Conservation (phyloP, 2,888 invertebrate genomes). For the Cylindroiulus punctatus region DNA sequence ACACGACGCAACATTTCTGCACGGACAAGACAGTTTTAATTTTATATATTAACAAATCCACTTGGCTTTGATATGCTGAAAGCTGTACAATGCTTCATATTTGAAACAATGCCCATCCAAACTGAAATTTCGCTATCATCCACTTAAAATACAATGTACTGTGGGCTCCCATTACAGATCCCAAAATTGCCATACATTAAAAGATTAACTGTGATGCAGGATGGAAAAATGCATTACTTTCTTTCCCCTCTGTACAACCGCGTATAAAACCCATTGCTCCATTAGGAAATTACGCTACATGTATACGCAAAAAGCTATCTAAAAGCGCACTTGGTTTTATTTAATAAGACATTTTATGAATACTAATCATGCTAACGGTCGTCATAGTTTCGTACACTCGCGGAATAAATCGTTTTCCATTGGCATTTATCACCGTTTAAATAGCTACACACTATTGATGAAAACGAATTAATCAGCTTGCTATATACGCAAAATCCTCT, state of each 20-base stretch:
- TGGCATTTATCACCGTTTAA: constrained; percentile 45
- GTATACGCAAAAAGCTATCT: constrained; percentile 13
- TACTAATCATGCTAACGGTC: constrained; percentile 31
- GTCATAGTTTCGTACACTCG: constrained; percentile 29
- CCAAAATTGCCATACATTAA: constrained; percentile 27
- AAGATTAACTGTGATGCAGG: neutral
- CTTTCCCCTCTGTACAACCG: neutral
- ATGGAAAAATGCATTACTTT: constrained; percentile 31
- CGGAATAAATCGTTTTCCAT: constrained; percentile 21
- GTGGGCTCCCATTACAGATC: neutral
- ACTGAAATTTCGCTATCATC: no score
- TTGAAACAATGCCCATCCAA: no score
- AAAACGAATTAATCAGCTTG: constrained; percentile 6
- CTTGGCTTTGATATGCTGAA: no score
- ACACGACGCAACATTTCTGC: no score
- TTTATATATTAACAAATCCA: no score
- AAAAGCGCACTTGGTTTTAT: constrained; percentile 43
- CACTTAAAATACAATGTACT: neutral
- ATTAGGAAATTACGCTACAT: neutral
- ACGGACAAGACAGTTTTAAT: no score
- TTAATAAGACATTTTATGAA: constrained; percentile 47
- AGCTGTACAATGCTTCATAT: no score
- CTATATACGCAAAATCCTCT: neutral
- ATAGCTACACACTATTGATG: constrained; percentile 47
- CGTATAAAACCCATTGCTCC: neutral